These are phyloP conservation scores for Aphaenogaster ashmeadi DNA, from an alignment of 1,140 invertebrate genomes.

Conservation along the genomic window DNA sequence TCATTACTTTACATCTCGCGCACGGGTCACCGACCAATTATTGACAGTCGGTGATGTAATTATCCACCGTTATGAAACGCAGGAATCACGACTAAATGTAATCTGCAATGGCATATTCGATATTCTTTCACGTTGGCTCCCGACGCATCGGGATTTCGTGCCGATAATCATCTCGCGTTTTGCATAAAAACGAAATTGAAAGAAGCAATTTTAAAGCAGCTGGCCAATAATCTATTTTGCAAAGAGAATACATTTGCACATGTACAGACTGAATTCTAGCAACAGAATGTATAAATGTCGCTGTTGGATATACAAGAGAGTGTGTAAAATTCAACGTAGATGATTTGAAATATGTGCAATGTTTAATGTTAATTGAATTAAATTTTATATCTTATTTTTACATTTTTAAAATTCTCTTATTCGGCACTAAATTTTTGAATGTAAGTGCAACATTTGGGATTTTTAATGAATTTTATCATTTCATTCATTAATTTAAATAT, in stretches of 20 bases:
- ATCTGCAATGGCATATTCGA: slow-evolving; percentile 44
- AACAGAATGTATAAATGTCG: not conserved
- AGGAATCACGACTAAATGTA: slow-evolving; percentile 62
- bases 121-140: slow-evolving; percentile 46
- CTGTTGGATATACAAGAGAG: not conserved
- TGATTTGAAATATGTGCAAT: not conserved
- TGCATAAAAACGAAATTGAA: slow-evolving; percentile 41
- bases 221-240: slow-evolving; percentile 33
- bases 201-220: slow-evolving; percentile 15
- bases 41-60: slow-evolving; percentile 72
- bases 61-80: slow-evolving; percentile 46
- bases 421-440: not conserved
- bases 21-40: slow-evolving; percentile 67
- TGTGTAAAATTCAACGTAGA: not conserved
- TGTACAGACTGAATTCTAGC: not conserved
- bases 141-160: slow-evolving; percentile 27
- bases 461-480: slow-evolving; percentile 52
- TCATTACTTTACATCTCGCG: slow-evolving; percentile 55
- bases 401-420: not conserved
- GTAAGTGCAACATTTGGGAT: not conserved
- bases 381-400: not conserved
- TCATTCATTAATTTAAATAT: slow-evolving; percentile 67
- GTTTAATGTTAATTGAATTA: not conserved
- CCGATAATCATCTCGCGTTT: slow-evolving; percentile 39
- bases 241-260: slow-evolving; percentile 7